phyloP scores from a whole-genome alignment of 2,888 invertebrate genomes.

The Lordiphosa andalusiaca region DNA sequence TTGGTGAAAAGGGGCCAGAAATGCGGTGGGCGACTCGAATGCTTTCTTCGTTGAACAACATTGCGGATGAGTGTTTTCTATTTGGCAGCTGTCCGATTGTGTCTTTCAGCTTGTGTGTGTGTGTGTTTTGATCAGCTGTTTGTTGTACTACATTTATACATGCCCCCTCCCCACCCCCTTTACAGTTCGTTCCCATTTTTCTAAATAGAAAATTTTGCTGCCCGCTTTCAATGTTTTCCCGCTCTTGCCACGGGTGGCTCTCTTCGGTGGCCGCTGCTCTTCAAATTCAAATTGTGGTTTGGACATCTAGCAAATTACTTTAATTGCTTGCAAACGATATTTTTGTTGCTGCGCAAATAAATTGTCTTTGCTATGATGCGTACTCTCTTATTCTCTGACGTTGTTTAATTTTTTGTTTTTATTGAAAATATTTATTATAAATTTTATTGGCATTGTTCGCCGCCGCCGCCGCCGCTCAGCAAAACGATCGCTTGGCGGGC shows the following conservation, averaged over 20 bases:
- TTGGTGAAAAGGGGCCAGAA: background rate
- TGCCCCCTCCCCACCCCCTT: conserved; percentile 13
- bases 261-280: conserved; percentile 21
- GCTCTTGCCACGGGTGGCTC: background rate
- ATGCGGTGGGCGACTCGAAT: conserved; percentile 3
- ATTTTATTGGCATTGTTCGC: conserved; percentile 59
- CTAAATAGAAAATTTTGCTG: conserved; percentile 5
- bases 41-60: conserved; percentile 36
- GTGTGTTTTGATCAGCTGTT: conserved; percentile 49
- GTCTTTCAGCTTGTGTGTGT: conserved; percentile 7
- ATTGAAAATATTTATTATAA: conserved; percentile 51
- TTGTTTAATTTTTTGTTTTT: conserved; percentile 12
- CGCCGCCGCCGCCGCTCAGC: conserved; percentile 4
- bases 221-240: conserved; percentile 12
- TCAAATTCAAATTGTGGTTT: conserved; percentile 39
- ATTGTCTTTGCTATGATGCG: conserved; percentile 30
- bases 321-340: conserved; percentile 66
- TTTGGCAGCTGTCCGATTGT: conserved; percentile 29
- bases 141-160: conserved; percentile 54
- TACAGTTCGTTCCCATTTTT: conserved; percentile 36
- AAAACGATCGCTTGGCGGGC: conserved; percentile 8
- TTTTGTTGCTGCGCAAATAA: conserved; percentile 48
- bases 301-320: conserved; percentile 56
- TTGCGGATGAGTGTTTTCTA: conserved; percentile 58
- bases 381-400: conserved; percentile 22